Conservation (phyloP, 2,888 invertebrate genomes). For the Temnothorax ravouxi region DNA sequence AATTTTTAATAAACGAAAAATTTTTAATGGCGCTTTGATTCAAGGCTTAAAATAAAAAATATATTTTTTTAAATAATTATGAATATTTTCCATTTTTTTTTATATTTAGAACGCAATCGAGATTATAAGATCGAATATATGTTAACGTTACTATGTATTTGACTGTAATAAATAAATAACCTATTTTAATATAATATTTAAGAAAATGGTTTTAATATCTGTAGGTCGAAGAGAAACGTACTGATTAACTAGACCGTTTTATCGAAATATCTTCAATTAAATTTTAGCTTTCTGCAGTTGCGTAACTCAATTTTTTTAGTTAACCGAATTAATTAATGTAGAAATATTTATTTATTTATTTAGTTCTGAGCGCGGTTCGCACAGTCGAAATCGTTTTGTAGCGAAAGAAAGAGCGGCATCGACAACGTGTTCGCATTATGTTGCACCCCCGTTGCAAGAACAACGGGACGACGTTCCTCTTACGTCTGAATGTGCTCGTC, state of each 20-base stretch:
- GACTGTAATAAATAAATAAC: neutral
- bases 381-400: conserved; percentile 1
- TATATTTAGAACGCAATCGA: neutral
- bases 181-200: neutral
- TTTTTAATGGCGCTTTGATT: neutral
- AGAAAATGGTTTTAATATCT: neutral
- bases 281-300: neutral
- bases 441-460: conserved; percentile 45
- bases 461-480: conserved; percentile 55
- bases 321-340: neutral
- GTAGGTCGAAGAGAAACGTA: neutral
- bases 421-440: conserved; percentile 4
- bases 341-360: neutral
- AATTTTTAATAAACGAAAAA: neutral
- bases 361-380: neutral
- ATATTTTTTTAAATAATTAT: neutral
- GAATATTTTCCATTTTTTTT: neutral
- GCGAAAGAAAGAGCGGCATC: neutral
- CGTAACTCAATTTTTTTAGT: neutral
- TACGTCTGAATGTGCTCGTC: conserved; percentile 52
- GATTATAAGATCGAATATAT: neutral
- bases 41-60: neutral
- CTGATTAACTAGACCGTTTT: neutral
- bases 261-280: neutral
- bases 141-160: neutral